Conservation (phyloP, 1,140 invertebrate genomes). For the Charaxes varanes region DNA sequence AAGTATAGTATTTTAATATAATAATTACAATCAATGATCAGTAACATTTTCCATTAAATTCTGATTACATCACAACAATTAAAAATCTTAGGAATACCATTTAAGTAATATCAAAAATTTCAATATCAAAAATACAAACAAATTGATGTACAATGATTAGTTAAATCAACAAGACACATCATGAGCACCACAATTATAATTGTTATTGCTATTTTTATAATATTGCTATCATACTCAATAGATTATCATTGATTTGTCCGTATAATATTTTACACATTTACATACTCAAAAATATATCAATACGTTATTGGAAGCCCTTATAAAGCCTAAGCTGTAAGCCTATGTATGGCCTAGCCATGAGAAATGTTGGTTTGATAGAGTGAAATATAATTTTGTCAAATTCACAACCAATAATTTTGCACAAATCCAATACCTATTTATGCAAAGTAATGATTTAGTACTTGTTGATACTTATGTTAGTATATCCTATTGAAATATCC, state of each 20-base stretch:
- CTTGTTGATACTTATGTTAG: no score
- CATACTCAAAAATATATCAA: no score
- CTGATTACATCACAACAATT: slow-evolving; percentile 36
- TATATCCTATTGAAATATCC: no score
- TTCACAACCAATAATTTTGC: no score
- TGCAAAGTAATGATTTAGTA: no score
- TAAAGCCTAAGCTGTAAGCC: no score
- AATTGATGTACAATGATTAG: slow-evolving; percentile 13
- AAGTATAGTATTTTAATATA: background rate
- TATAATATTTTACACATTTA: background rate
- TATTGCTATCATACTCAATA: slow-evolving; percentile 8
- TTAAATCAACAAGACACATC: slow-evolving; percentile 33
- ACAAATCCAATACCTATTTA: no score
- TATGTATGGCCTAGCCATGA: no score
- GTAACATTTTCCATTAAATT: slow-evolving; percentile 33
- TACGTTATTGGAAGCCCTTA: no score
- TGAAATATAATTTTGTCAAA: no score
- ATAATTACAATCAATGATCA: slow-evolving; percentile 6
- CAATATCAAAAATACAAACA: slow-evolving; percentile 25
- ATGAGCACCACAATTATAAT: slow-evolving; percentile 22
- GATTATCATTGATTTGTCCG: background rate
- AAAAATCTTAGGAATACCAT: slow-evolving; percentile 24
- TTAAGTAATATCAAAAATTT: slow-evolving; percentile 21
- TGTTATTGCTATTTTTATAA: slow-evolving; percentile 14
- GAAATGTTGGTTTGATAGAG: no score